Conservation (phyloP, 2,797 vertebrate species). For the Pogonophryne albipinna region DNA sequence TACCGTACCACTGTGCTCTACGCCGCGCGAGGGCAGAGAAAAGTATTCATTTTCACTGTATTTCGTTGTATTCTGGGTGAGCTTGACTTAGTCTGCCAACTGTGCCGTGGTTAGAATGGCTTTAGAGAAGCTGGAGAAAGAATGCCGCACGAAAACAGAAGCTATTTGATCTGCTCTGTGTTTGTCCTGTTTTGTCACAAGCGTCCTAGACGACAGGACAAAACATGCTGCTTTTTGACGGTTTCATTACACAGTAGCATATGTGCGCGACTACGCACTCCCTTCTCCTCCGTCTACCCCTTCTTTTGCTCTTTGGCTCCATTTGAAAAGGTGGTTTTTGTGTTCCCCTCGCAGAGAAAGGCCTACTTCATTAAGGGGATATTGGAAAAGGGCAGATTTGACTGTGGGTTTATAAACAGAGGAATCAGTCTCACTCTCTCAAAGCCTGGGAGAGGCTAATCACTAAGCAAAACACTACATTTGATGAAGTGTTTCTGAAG, state of each 20-base stretch:
- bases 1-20: slow-evolving; percentile 63
- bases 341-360: slow-evolving; percentile 83
- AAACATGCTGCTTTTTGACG: slow-evolving; percentile 63
- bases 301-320: slow-evolving; percentile 37
- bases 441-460: slow-evolving; percentile 96
- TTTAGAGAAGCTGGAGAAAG: slow-evolving; percentile 68
- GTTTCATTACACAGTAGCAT: slow-evolving; percentile 72
- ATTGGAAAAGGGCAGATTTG: slow-evolving; percentile 92
- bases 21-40: slow-evolving; percentile 58
- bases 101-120: slow-evolving; percentile 69
- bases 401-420: slow-evolving; percentile 89
- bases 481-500: slow-evolving; percentile 99
- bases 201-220: slow-evolving; percentile 61
- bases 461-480: slow-evolving; percentile 99
- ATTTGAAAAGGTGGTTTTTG: slow-evolving; percentile 88
- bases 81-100: slow-evolving; percentile 77
- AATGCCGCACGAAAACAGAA: slow-evolving; percentile 71
- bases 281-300: slow-evolving; percentile 20
- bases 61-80: slow-evolving; percentile 68
- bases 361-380: slow-evolving; percentile 92
- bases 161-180: slow-evolving; percentile 71
- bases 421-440: slow-evolving; percentile 90
- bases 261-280: slow-evolving; percentile 54
- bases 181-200: slow-evolving; percentile 74
- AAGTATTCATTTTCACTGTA: slow-evolving; percentile 69